Evolutionary conservation across 2,797 vertebrate species (phyloP).

Genomic region (Onychomys arenicola): DNA sequence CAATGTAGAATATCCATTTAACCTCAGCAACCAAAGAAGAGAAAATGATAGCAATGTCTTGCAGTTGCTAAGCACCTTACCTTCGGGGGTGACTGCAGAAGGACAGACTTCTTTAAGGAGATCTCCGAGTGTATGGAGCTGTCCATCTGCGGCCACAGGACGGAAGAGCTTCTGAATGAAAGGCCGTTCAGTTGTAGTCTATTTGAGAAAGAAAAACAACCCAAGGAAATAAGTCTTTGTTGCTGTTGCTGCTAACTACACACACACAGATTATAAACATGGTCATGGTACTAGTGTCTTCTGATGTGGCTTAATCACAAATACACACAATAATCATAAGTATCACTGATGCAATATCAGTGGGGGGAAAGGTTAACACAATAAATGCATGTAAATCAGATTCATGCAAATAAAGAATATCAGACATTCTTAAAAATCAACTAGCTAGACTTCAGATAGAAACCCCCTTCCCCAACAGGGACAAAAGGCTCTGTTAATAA

Average conservation of each 20-base stretch:
- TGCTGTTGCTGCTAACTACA: conserved; percentile 1
- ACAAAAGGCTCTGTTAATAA: not conserved
- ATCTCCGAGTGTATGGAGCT: conserved; percentile 93
- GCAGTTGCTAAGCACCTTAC: conserved; percentile 83
- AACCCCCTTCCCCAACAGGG: not conserved
- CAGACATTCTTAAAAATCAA: conserved; percentile 17
- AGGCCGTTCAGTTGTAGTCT: conserved; percentile 95
- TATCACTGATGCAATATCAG: not conserved
- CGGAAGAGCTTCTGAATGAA: conserved; percentile 99
- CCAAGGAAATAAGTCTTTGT: conserved; percentile 26
- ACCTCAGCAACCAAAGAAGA: not conserved
- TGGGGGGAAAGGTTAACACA: not conserved
- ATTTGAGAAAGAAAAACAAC: conserved; percentile 76
- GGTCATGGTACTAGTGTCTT: not conserved
- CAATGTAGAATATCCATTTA: conserved; percentile 21
- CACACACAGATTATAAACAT: conserved; percentile 33
- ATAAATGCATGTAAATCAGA: conserved; percentile 34
- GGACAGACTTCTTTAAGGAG: conserved; percentile 96
- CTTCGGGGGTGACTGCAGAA: conserved; percentile 90
- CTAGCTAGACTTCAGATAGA: not conserved
- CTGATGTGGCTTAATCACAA: not conserved
- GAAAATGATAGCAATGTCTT: not conserved
- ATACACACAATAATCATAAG: not conserved
- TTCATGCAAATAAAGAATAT: not conserved
- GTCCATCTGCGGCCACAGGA: conserved; percentile 93